Conservation (phyloP, 2,888 invertebrate species). For the Phragmatobia fuliginosa region DNA sequence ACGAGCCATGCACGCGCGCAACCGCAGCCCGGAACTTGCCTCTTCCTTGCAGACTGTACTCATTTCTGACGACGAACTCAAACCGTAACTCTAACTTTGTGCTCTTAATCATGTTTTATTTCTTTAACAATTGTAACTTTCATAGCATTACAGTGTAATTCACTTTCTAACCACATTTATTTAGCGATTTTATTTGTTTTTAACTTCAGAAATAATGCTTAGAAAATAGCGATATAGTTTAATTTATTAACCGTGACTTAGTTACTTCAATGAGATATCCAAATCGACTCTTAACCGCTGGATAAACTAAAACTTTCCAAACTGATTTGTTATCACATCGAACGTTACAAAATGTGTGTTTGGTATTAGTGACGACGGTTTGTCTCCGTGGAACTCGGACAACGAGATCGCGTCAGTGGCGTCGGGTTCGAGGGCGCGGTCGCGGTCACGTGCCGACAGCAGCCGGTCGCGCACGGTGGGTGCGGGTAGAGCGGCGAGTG, state of each 20-base stretch:
- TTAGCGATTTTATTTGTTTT: background rate
- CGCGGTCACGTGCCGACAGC: constrained; percentile 52
- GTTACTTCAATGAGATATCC: background rate
- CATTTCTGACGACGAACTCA: constrained; percentile 79
- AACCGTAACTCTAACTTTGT: constrained; percentile 67
- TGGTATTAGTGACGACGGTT: constrained; percentile 70
- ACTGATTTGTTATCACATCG: no score
- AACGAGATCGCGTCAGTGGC: constrained; percentile 67
- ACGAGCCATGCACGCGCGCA: constrained; percentile 63
- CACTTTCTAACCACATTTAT: background rate
- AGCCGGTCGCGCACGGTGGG: constrained; percentile 50
- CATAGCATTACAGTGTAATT: background rate
- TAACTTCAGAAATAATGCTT: no score
- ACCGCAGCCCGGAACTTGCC: constrained; percentile 63
- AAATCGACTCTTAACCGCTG: no score
- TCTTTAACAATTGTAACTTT: background rate
- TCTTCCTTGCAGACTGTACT: constrained; percentile 75
- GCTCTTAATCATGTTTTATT: no score
- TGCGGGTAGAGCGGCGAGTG: constrained; percentile 48
- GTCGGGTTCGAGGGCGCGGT: constrained; percentile 49
- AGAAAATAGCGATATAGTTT: no score
- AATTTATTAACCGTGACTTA: no score
- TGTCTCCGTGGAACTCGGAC: constrained; percentile 79
- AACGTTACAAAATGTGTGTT: no score
- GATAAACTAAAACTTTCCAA: no score